Evolutionary conservation across 1,140 invertebrate genomes (phyloP).

Genomic region (Hylaeus volcanicus): DNA sequence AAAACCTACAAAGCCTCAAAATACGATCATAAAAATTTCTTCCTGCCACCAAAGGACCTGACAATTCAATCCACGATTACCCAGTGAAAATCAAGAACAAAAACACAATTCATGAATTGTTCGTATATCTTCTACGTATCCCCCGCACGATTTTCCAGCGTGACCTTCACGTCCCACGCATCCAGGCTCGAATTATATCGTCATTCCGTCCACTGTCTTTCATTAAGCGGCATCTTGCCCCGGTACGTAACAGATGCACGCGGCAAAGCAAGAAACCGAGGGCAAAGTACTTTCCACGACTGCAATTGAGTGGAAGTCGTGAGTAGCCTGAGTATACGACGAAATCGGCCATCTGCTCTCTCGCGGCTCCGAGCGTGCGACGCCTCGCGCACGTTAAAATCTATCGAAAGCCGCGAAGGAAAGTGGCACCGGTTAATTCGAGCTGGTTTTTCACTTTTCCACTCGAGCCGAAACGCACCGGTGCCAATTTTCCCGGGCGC

Average conservation of each 20-base stretch:
- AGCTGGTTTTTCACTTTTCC: constrained; percentile 55
- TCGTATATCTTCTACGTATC: too few species aligned
- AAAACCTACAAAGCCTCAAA: too few species aligned
- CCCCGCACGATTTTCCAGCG: too few species aligned
- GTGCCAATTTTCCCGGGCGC: background rate
- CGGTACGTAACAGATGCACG: background rate
- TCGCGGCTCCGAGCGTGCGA: constrained; percentile 17
- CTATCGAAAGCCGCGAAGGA: constrained; percentile 48
- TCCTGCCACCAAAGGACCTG: too few species aligned
- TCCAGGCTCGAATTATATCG: background rate
- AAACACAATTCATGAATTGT: too few species aligned
- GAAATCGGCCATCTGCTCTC: constrained; percentile 50
- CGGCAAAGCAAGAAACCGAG: constrained; percentile 13
- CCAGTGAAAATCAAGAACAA: too few species aligned
- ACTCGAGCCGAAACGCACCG: constrained; percentile 24
- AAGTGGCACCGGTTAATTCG: constrained; percentile 48
- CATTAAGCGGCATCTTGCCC: constrained; percentile 3
- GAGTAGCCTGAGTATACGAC: constrained; percentile 41
- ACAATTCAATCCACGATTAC: too few species aligned
- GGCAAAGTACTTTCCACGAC: constrained; percentile 33
- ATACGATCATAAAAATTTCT: too few species aligned
- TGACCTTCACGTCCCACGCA: too few species aligned
- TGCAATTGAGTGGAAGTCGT: constrained; percentile 52
- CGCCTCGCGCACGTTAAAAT: constrained; percentile 54
- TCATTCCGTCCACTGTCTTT: background rate